These are phyloP conservation scores for Zonotrichia leucophrys DNA, from an alignment of 2,113 vertebrate genomes.

Conservation along the genomic window DNA sequence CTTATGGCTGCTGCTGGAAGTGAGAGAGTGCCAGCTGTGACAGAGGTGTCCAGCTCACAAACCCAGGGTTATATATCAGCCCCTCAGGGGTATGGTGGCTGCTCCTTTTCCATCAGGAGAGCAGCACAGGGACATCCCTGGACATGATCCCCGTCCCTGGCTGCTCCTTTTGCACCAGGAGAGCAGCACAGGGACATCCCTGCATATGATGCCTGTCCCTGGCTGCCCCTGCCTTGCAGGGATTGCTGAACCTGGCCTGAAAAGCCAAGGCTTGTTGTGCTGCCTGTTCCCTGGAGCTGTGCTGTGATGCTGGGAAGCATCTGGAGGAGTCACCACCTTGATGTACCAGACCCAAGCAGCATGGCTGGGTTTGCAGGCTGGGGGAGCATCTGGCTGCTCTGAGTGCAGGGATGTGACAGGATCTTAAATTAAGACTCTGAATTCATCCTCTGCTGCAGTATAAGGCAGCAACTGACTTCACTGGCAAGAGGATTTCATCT, in stretches of 20 bases:
- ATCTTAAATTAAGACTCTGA: background rate
- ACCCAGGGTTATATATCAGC: background rate
- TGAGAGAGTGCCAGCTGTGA: background rate
- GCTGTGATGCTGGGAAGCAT: background rate
- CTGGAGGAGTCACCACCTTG: background rate
- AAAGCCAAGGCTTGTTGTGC: background rate
- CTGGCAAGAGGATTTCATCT: background rate
- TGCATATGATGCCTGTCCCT: background rate
- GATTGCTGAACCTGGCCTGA: background rate
- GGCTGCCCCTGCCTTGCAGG: background rate
- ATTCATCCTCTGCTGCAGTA: slow-evolving; percentile 26
- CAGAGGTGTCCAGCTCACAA: background rate
- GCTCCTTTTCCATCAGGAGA: background rate
- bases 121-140: background rate
- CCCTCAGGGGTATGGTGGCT: background rate
- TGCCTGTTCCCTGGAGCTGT: background rate
- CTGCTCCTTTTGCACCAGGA: background rate
- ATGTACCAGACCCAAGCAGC: background rate
- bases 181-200: background rate
- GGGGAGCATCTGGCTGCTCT: background rate
- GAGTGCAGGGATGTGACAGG: slow-evolving; percentile 33
- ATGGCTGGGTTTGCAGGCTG: background rate
- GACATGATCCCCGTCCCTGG: background rate
- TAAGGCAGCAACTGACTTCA: background rate
- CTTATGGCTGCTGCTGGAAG: slow-evolving; percentile 5